Evolutionary conservation across 2,888 invertebrate species (phyloP).

Genomic region (Conus canariensis): DNA sequence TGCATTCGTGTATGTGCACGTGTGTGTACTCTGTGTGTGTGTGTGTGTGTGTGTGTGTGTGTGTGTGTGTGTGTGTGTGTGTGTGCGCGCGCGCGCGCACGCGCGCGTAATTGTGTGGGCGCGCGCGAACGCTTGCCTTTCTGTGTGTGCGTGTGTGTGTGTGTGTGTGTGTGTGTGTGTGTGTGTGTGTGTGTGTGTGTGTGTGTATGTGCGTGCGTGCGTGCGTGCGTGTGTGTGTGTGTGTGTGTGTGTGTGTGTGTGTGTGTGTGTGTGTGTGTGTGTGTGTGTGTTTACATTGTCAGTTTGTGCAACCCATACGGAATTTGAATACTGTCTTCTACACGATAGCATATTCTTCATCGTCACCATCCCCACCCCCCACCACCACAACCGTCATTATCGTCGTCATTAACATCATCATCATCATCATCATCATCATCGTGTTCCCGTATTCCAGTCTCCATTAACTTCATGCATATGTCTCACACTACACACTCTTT

Average conservation of each 20-base stretch:
- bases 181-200: background rate
- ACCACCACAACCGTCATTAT: too few relatives aligned
- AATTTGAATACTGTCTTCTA: too few relatives aligned
- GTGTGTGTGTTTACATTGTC: background rate
- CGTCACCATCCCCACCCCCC: too few relatives aligned
- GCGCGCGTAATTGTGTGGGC: background rate
- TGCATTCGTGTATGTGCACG: background rate
- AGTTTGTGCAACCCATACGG: background rate
- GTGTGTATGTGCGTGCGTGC: background rate
- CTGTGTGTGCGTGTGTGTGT: background rate
- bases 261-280: constrained; percentile 2
- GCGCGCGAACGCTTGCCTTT: background rate
- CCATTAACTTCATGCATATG: too few relatives aligned
- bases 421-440: too few relatives aligned
- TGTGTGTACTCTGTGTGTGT: background rate
- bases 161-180: constrained; percentile 13
- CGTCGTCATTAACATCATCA: too few relatives aligned
- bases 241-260: background rate
- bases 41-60: background rate
- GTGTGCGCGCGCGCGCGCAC: background rate
- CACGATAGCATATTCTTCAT: too few relatives aligned
- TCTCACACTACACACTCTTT: too few relatives aligned
- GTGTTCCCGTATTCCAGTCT: too few relatives aligned
- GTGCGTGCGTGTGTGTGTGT: background rate
- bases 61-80: background rate